These are phyloP conservation scores for Argyrosomus japonicus DNA, from an alignment of 2,113 vertebrate species.

Conservation along the genomic window DNA sequence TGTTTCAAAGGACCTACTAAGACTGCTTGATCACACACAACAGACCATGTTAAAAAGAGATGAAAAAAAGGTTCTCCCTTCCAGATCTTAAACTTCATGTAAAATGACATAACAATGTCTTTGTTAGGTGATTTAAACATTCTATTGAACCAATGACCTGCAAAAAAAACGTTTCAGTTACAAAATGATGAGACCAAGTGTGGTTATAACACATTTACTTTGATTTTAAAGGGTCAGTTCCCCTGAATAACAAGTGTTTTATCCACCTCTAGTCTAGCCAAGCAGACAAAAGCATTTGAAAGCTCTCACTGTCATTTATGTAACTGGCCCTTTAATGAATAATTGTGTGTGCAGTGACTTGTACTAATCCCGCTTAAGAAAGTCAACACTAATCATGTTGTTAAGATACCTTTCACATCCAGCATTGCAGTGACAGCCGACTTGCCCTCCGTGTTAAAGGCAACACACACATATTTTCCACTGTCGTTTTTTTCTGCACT, in stretches of 20 bases:
- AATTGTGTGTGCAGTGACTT: neutral
- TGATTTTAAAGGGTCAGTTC: constrained; percentile 2
- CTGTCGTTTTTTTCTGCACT: constrained; percentile 84
- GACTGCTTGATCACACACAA: neutral
- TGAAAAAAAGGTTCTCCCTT: neutral
- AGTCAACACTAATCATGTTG: constrained; percentile 24
- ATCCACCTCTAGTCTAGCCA: neutral
- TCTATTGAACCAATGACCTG: neutral
- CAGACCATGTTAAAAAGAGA: neutral
- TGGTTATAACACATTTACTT: neutral
- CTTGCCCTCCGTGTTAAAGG: constrained; percentile 86
- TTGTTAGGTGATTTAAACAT: neutral
- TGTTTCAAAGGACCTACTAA: neutral
- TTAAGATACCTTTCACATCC: constrained; percentile 89
- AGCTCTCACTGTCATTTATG: neutral
- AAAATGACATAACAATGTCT: neutral
- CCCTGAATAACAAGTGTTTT: neutral
- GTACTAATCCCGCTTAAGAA: neutral
- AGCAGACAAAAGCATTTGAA: constrained; percentile 1
- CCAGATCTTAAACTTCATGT: neutral
- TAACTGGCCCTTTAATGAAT: constrained; percentile 7
- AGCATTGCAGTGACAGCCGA: constrained; percentile 86
- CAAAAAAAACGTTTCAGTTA: neutral
- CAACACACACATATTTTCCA: constrained; percentile 88
- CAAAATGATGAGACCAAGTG: neutral